Evolutionary conservation across 2,888 invertebrate genomes (phyloP), one percentile per base, ranked within the genome.

Genomic region (Mimas tiliae): DNA sequence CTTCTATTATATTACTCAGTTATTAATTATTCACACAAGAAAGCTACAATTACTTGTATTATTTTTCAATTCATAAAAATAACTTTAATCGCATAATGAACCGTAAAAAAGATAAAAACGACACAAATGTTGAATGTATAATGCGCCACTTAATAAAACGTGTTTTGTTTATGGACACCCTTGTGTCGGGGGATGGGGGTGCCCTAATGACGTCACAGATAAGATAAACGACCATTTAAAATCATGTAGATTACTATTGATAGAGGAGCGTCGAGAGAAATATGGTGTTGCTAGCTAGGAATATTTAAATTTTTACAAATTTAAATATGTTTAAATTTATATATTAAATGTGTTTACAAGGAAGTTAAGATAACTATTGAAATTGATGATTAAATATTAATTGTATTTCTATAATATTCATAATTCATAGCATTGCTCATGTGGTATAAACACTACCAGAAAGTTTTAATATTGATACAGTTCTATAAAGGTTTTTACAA

Each of bases 171-270:
- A 72, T 70, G 71, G 72, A 69, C 69, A 70, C 58, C 65, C 64
- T 48, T 55, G 34, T 51, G 65, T 47, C 71, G 70, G 67, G 70
- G 69, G 74, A 69, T 68, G 53, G 48, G 55, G 58, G 65, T 47
- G 71, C 68, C 74, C 81, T 86, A 87, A 88, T 85, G 87, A 86
- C 85, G 77, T 79, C 82, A 76, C 72, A 87, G 89, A 90, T 88
- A 88, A 90, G 88, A 89, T 85, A 83, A 84, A 88, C 84, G 86
- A 83, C 82, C 83, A 73, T 87, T 86, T 86, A 85, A 86, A 88
- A 77, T 81, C 81, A 82, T 86, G 88, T 85, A 87, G 84, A 85
- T 86, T 79, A 79, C 77, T 80, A 80, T 78, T 78, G 83, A 81
- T 80, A 77, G 77, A 74, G 75, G 71, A 69, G 67, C 70, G 67